Conservation (phyloP, 1,140 invertebrate species). For the Neotoxoptera formosana region DNA sequence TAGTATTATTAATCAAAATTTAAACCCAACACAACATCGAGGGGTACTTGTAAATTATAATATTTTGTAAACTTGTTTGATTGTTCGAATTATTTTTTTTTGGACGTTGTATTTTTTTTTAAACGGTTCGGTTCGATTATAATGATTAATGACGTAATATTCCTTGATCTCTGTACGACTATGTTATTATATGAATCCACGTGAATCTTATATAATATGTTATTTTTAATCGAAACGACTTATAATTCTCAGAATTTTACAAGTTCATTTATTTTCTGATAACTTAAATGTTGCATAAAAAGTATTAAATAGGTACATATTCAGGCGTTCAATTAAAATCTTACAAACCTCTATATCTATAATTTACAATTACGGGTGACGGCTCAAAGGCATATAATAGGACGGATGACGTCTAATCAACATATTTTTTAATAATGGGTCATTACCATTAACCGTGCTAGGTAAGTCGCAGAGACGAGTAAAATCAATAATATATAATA, state of each 20-base stretch:
- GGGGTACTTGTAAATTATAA: background rate
- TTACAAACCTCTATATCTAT: background rate
- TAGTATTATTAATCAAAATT: background rate
- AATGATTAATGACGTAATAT: background rate
- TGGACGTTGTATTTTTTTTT: too few relatives aligned
- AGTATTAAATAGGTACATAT: background rate
- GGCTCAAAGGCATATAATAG: background rate
- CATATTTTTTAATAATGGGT: background rate
- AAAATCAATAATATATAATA: background rate
- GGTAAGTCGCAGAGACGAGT: background rate
- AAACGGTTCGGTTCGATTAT: background rate
- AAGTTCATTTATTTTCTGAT: background rate
- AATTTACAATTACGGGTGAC: background rate
- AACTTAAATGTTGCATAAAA: background rate
- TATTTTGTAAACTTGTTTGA: background rate
- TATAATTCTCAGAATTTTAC: background rate
- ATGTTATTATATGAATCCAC: background rate
- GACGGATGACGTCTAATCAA: background rate
- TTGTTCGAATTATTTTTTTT: background rate
- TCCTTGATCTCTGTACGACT: background rate
- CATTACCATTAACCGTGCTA: background rate
- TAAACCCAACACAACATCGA: background rate
- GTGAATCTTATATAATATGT: too few relatives aligned
- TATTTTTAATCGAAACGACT: too few relatives aligned
- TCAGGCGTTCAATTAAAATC: background rate